phyloP scores from a whole-genome alignment of 64 coral and sea anemone species.

The Pachyseris speciosa region DNA sequence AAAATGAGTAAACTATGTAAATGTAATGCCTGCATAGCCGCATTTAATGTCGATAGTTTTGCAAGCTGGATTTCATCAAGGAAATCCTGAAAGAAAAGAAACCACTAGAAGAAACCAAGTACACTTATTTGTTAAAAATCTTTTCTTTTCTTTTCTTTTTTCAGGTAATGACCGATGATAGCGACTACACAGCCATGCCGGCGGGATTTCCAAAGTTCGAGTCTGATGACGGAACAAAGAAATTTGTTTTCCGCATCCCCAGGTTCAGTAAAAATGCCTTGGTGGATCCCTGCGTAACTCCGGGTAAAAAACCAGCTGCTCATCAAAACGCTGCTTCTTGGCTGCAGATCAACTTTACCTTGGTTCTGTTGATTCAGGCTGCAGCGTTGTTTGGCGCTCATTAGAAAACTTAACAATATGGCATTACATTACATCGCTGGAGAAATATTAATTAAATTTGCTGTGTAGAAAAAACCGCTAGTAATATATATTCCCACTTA shows the following conservation, averaged over 20 bases:
- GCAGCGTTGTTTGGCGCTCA: not conserved
- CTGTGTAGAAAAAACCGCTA: too few species aligned
- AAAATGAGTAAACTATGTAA: too few species aligned
- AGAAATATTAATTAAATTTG: too few species aligned
- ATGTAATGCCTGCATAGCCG: too few species aligned
- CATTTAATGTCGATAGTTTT: too few species aligned
- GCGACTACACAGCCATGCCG: slow-evolving; percentile 1
- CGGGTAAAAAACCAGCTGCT: not conserved
- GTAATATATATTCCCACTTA: too few species aligned
- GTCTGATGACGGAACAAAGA: not conserved
- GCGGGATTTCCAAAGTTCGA: slow-evolving; percentile 5
- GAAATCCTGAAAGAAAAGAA: too few species aligned
- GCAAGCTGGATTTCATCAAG: too few species aligned
- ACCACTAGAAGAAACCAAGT: too few species aligned
- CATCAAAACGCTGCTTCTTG: not conserved
- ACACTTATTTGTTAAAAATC: too few species aligned
- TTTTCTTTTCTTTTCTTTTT: not conserved
- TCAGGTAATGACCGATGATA: not conserved
- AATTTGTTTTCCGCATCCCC: slow-evolving; percentile 33
- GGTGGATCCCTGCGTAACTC: slow-evolving; percentile 22
- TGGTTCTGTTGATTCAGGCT: not conserved
- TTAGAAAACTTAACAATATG: not conserved
- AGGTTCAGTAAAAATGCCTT: not conserved
- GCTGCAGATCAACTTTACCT: slow-evolving; percentile 1
- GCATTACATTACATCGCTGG: not conserved